A percentile compares a stretch with the other conserved stretches of the same genome.
Evolutionary conservation across 2,797 vertebrate species (phyloP).

Genomic region (Tragelaphus oryx): DNA sequence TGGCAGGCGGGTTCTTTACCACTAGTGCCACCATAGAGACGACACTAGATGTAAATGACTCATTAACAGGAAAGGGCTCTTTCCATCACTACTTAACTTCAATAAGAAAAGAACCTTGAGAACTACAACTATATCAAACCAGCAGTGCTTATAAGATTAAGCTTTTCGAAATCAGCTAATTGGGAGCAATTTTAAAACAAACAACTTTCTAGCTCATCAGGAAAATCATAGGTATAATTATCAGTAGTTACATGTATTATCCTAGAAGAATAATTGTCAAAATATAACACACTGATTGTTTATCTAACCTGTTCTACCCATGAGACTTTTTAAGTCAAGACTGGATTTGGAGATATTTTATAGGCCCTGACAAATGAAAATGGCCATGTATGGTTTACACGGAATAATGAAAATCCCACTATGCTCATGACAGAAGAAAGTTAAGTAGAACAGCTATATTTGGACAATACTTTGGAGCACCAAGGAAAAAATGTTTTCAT

Average conservation of each 20-base stretch:
- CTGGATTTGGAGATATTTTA: not conserved
- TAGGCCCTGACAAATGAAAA: conserved; percentile 14
- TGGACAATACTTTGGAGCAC: not conserved
- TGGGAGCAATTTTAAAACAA: conserved; percentile 41
- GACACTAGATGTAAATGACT: not conserved
- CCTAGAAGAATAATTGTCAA: conserved; percentile 32
- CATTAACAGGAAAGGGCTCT: not conserved
- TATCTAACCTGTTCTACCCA: not conserved
- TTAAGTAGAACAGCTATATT: conserved; percentile 29
- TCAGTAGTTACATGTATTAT: conserved; percentile 11
- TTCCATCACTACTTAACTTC: not conserved
- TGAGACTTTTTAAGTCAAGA: conserved; percentile 8
- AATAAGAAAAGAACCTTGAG: not conserved
- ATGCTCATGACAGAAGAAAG: conserved; percentile 1
- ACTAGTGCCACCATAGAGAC: not conserved
- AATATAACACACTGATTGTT: conserved; percentile 4
- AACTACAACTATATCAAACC: not conserved
- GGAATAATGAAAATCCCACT: conserved; percentile 27
- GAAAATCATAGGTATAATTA: conserved; percentile 34
- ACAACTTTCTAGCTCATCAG: not conserved
- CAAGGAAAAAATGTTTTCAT: not conserved
- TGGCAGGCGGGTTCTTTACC: not conserved
- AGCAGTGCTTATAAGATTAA: not conserved
- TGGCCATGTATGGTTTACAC: not conserved
- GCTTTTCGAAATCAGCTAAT: not conserved